phyloP scores from a whole-genome alignment of 2,888 invertebrate species.

The Tipula lateralis region DNA sequence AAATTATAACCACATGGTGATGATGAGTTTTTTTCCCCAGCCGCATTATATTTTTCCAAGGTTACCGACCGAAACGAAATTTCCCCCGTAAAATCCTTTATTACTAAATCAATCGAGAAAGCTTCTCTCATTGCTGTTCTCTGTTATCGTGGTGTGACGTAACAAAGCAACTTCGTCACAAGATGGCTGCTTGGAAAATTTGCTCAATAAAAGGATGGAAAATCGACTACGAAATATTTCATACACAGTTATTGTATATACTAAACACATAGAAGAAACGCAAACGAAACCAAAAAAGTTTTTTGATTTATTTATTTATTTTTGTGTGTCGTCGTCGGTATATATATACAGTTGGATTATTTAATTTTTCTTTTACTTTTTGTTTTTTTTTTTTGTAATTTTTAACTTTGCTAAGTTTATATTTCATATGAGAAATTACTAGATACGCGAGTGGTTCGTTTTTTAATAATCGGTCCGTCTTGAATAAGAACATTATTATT shows the following conservation, averaged over 20 bases:
- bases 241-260: background rate
- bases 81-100: background rate
- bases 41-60: background rate
- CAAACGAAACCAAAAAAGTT: background rate
- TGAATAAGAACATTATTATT: background rate
- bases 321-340: background rate
- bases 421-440: conserved; percentile 25
- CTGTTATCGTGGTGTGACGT: background rate
- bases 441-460: background rate
- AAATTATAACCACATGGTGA: background rate
- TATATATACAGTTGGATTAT: background rate
- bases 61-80: background rate
- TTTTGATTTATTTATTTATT: conserved; percentile 19
- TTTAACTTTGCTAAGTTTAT: background rate
- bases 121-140: background rate
- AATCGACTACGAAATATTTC: background rate
- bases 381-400: background rate
- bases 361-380: no score
- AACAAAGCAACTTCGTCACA: background rate
- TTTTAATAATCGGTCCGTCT: background rate
- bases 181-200: background rate
- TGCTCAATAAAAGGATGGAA: background rate
- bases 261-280: background rate
- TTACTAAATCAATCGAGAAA: background rate
- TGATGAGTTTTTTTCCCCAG: background rate